Conservation (phyloP, 2,797 vertebrate genomes). For the Esox masquinongy region DNA sequence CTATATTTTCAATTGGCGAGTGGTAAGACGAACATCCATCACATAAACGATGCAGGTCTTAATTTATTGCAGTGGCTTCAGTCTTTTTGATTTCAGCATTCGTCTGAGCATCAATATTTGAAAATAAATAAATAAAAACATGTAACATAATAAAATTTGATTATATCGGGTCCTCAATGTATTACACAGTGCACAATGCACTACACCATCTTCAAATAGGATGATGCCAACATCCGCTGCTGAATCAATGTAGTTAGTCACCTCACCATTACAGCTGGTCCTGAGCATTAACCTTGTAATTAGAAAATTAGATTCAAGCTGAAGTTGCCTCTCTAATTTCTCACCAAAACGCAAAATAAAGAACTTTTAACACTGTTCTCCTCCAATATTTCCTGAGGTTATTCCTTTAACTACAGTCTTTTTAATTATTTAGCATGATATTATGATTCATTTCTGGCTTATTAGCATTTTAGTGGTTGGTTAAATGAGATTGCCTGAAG, state of each 20-base stretch:
- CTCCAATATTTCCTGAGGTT: no score
- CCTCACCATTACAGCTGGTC: constrained; percentile 3
- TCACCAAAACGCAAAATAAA: neutral
- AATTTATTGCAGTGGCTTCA: neutral
- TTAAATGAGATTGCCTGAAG: neutral
- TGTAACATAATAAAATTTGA: constrained; percentile 1
- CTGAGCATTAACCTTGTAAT: constrained; percentile 1
- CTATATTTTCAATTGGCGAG: neutral
- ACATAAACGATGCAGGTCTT: neutral
- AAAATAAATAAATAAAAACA: neutral
- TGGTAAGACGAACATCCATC: neutral
- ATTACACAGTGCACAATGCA: constrained; percentile 32
- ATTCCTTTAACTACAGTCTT: neutral
- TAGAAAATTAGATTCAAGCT: neutral
- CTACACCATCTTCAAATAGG: constrained; percentile 46
- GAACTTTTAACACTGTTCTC: neutral
- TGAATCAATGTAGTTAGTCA: constrained; percentile 33
- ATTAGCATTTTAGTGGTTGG: neutral
- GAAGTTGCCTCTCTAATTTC: neutral
- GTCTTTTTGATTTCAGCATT: neutral
- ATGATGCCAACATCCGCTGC: constrained; percentile 35
- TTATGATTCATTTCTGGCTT: neutral
- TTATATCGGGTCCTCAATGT: constrained; percentile 24
- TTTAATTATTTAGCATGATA: neutral
- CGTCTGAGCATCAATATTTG: neutral